Evolutionary conservation across 1,140 invertebrate species (phyloP).

Genomic region (Formica selysi): DNA sequence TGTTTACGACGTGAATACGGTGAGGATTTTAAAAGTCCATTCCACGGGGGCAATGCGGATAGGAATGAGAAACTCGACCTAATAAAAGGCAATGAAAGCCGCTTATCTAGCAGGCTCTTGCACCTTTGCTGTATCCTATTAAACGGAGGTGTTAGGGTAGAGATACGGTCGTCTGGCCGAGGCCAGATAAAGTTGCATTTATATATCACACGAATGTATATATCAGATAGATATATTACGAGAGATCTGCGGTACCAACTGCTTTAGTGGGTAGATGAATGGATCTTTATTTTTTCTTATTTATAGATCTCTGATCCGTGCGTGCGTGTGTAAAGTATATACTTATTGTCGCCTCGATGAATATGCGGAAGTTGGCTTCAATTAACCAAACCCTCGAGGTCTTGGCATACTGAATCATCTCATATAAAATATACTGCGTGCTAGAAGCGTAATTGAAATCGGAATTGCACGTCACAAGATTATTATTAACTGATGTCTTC

Average conservation of each 20-base stretch:
- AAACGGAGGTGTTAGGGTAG: neutral
- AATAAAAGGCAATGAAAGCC: neutral
- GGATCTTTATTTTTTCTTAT: neutral
- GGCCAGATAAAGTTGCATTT: slow-evolving; percentile 23
- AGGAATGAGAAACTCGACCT: neutral
- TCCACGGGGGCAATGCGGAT: neutral
- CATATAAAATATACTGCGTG: slow-evolving; percentile 21
- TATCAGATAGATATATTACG: slow-evolving; percentile 18
- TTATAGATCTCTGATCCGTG: slow-evolving; percentile 14
- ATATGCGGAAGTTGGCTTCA: slow-evolving; percentile 39
- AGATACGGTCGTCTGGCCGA: neutral
- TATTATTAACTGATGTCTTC: neutral
- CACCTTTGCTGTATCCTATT: slow-evolving; percentile 8
- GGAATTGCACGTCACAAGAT: slow-evolving; percentile 34
- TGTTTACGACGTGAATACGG: neutral
- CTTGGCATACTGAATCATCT: slow-evolving; percentile 24
- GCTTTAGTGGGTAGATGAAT: neutral
- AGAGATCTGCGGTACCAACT: neutral
- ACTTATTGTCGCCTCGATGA: slow-evolving; percentile 21
- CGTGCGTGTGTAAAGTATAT: too few species aligned
- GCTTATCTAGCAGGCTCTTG: slow-evolving; percentile 29
- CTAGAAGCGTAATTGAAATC: slow-evolving; percentile 42
- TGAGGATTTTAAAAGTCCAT: slow-evolving; percentile 6
- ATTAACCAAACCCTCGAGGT: slow-evolving; percentile 41
- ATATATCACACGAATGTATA: slow-evolving; percentile 8